Conservation (phyloP, 2,888 invertebrate genomes). For the Lumbricus terrestris region DNA sequence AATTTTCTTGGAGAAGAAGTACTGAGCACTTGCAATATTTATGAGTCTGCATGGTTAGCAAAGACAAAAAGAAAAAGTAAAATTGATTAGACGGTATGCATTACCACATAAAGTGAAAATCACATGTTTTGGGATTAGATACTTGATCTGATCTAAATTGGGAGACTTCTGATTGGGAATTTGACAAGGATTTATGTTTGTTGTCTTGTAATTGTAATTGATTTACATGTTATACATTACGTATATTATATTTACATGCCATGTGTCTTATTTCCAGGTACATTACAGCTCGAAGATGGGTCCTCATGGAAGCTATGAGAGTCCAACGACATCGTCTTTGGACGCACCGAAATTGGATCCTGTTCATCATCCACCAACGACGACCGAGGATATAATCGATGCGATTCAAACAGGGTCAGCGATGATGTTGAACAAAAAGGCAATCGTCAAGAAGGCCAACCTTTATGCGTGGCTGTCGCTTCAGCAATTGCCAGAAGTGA, state of each 20-base stretch:
- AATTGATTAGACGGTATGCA: not conserved
- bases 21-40: not conserved
- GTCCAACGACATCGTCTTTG: slow-evolving; percentile 22
- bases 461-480: slow-evolving; percentile 91
- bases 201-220: not conserved
- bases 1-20: too few relatives aligned
- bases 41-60: not conserved
- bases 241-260: not conserved
- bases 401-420: not conserved
- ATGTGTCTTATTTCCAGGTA: slow-evolving; percentile 43
- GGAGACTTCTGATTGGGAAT: not conserved
- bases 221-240: not conserved
- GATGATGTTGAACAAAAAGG: slow-evolving; percentile 28
- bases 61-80: not conserved
- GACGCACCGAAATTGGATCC: not conserved
- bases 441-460: slow-evolving; percentile 74
- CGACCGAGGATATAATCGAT: not conserved
- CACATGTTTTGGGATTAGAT: too few relatives aligned
- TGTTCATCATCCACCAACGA: not conserved
- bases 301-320: slow-evolving; percentile 20
- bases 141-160: not conserved
- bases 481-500: slow-evolving; percentile 83
- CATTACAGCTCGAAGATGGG: slow-evolving; percentile 57
- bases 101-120: not conserved
- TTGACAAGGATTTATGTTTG: not conserved